phyloP scores from a whole-genome alignment of 2,888 invertebrate genomes.

The Molanna angustata region DNA sequence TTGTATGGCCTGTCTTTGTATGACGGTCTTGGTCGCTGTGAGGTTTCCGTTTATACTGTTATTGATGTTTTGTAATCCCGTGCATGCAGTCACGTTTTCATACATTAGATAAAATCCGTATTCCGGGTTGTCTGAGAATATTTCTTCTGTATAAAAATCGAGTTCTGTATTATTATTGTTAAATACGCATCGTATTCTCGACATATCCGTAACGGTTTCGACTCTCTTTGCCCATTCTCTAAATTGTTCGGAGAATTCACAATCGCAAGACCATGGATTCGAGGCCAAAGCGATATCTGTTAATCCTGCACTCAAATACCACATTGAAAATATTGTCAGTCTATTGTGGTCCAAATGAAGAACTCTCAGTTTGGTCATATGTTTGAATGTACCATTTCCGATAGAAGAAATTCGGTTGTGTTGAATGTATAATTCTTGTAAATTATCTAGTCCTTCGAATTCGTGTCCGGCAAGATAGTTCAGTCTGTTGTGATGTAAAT shows the following conservation, averaged over 20 bases:
- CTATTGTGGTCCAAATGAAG: constrained; percentile 71
- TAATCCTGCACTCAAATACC: constrained; percentile 65
- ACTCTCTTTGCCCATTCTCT: constrained; percentile 73
- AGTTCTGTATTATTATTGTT: constrained; percentile 57
- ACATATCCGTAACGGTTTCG: constrained; percentile 62
- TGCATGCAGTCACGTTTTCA: constrained; percentile 62
- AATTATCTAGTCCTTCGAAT: constrained; percentile 72
- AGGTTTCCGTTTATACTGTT: constrained; percentile 69
- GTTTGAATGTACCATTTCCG: constrained; percentile 68
- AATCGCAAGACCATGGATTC: constrained; percentile 83
- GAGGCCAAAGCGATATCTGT: constrained; percentile 65
- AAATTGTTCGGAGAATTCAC: constrained; percentile 72
- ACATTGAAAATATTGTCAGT: constrained; percentile 65
- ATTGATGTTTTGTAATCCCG: constrained; percentile 64
- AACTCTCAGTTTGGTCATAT: constrained; percentile 62
- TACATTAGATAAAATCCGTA: constrained; percentile 59
- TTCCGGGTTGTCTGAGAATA: constrained; percentile 56
- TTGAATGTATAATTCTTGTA: constrained; percentile 71
- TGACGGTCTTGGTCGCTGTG: constrained; percentile 68
- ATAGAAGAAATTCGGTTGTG: constrained; percentile 69
- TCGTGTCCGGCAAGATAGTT: constrained; percentile 72
- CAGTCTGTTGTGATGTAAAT: constrained; percentile 72
- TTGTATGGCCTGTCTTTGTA: constrained; percentile 67
- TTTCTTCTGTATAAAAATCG: constrained; percentile 56
- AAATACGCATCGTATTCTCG: constrained; percentile 66